Base-by-base conservation (phyloP, 2,888 invertebrate genomes). In the Spialia ferax region DNA sequence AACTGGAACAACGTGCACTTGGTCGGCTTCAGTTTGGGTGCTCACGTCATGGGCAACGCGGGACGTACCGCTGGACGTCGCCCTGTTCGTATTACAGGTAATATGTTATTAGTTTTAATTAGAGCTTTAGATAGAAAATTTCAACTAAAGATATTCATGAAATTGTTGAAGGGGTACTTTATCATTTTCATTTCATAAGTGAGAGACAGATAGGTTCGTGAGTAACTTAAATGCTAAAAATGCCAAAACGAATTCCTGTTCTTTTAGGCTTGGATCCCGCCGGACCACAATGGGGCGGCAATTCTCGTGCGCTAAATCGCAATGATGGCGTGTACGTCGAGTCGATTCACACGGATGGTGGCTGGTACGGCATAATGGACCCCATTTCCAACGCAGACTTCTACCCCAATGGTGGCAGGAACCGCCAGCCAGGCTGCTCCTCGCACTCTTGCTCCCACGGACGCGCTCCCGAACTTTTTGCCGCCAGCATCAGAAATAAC, bases 1-100 rank as follows among this genome's bases (percentile, higher is more conserved):
- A 45, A 45, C 45, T 45, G 45, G 45, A 45, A 45, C 45, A 45
- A 45, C 10, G 45, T 45, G 18, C 45, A 45, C 45, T 45, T 45
- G 45, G 45, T 45, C 45, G 45, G 45, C 7, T 45, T 8, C 45
- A 45, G 45, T 18, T 18, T 45, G 45, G 45, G 45, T 3, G 42
- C 42, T 42, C 42, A 42, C 42, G 42, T 38, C n/a, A 38, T 38
- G 38, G 38, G 38, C n/a, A 38, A 38, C 38, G 38, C 38, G 3
- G 38, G 38, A 3, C 38, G 38, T 38, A n/a, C n/a, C n/a, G n/a
- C 38, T n/a, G 38, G 38, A 38, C 38, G n/a, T 4, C 38, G 38
- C 4, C 10, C 38, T 38, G n/a, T 38, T 4, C 38, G 38, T 38
- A 10, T 38, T n/a, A 38, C 38, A 5, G 38, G 38, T 38, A 38